Percentiles rank a stretch among this genome's conserved stretches.
These are phyloP conservation scores for Mnemiopsis leidyi DNA, from an alignment of 37 sponge, comb jelly and placozoan genomes.

Conservation along the genomic window DNA sequence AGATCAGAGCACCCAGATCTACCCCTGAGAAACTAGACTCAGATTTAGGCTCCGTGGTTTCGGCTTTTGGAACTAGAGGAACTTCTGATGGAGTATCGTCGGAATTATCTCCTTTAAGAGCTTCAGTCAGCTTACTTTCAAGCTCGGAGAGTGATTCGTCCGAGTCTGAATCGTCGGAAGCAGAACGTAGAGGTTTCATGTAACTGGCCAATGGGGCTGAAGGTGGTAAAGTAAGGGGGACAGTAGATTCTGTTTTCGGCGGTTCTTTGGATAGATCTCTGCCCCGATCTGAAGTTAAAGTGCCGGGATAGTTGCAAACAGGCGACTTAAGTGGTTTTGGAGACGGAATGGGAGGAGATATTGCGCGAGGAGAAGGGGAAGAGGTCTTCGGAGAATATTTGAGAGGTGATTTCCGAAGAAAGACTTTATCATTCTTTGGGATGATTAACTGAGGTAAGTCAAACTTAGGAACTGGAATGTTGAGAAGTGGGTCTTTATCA, in stretches of 20 bases:
- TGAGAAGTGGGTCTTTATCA: neutral
- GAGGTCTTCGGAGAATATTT: neutral
- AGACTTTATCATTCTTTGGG: neutral
- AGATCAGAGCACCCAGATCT: constrained; percentile 27
- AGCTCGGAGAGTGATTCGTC: constrained; percentile 2
- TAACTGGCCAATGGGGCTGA: constrained; percentile 11
- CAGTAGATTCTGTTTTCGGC: neutral
- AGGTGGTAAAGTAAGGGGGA: neutral
- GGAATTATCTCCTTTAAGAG: neutral
- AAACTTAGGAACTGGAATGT: neutral
- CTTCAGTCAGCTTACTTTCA: constrained; percentile 25
- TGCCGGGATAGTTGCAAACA: constrained; percentile 6
- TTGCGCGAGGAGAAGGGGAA: neutral
- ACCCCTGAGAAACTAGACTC: neutral
- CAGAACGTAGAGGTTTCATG: constrained; percentile 18
- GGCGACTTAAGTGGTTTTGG: neutral
- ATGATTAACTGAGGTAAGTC: constrained; percentile 20
- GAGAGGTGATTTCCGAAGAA: neutral
- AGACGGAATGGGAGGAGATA: neutral
- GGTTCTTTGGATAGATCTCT: neutral
- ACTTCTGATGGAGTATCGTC: neutral
- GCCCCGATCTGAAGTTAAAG: constrained; percentile 30
- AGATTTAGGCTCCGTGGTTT: neutral
- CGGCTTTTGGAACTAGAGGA: neutral
- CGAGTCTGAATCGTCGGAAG: constrained; percentile 12